Conservation (phyloP, 2,797 vertebrate species). For the Bradypodion pumilum region DNA sequence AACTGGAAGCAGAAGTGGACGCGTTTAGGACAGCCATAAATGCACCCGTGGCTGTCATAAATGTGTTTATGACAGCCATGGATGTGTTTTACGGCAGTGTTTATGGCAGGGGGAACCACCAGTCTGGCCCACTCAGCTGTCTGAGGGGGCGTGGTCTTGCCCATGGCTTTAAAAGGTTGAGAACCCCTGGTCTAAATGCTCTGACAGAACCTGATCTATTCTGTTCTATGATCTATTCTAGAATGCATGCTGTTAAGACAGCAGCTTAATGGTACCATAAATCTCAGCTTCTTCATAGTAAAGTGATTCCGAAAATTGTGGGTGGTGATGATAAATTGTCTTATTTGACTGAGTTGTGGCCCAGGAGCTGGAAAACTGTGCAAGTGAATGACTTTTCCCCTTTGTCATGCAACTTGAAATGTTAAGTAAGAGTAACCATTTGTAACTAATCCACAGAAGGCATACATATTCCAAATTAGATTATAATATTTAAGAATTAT, state of each 20-base stretch:
- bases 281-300: background rate
- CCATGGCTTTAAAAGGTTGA: no score
- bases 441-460: background rate
- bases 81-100: no score
- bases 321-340: background rate
- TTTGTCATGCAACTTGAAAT: background rate
- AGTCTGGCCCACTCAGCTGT: no score
- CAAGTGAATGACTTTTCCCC: background rate
- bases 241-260: background rate
- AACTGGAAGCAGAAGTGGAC: no score
- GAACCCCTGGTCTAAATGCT: background rate
- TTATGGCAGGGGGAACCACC: no score
- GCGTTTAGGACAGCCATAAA: no score
- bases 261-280: background rate
- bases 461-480: background rate
- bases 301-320: background rate
- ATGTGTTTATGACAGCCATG: no score
- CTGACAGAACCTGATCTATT: background rate
- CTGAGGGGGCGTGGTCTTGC: no score
- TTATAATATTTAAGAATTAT: slow-evolving; percentile 13
- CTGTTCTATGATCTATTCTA: no score
- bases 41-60: no score
- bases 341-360: background rate
- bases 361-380: background rate
- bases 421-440: slow-evolving; percentile 2